A percentile compares a stretch with the other conserved stretches of the same genome.
phyloP scores from a whole-genome alignment of 2,113 vertebrate species.

The Cyprinus carpio region DNA sequence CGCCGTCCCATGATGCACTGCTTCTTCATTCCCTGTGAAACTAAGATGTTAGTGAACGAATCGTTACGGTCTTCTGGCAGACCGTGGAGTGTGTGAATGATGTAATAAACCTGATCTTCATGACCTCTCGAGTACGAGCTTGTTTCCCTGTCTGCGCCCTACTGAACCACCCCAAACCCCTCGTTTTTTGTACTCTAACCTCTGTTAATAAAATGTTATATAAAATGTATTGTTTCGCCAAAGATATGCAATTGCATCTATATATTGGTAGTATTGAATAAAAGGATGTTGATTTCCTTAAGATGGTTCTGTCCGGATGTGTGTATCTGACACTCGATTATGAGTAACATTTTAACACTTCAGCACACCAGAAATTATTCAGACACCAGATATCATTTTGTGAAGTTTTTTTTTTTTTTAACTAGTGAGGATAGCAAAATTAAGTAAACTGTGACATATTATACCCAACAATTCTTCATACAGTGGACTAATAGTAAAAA shows the following conservation, averaged over 20 bases:
- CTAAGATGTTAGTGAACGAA: not conserved
- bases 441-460: too few relatives aligned
- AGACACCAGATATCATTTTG: too few relatives aligned
- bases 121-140: slow-evolving; percentile 74
- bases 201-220: slow-evolving; percentile 99
- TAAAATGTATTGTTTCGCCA: slow-evolving; percentile 99
- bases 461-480: too few relatives aligned
- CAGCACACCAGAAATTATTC: too few relatives aligned
- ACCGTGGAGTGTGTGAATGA: not conserved
- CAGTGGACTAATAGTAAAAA: too few relatives aligned
- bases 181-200: slow-evolving; percentile 98
- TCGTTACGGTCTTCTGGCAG: not conserved
- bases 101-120: slow-evolving; percentile 6
- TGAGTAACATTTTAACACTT: too few relatives aligned
- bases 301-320: slow-evolving; percentile 32
- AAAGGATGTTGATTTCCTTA: slow-evolving; percentile 83
- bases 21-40: not conserved
- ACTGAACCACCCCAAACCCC: slow-evolving; percentile 77
- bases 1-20: not conserved
- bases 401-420: too few relatives aligned
- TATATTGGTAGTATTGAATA: slow-evolving; percentile 99
- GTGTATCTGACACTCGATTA: not conserved
- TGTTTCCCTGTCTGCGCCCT: slow-evolving; percentile 73
- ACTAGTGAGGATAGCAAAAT: too few relatives aligned
- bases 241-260: slow-evolving; percentile 99